These are phyloP conservation scores for Elysia crispata DNA, from an alignment of 2,888 invertebrate genomes.

Conservation along the genomic window DNA sequence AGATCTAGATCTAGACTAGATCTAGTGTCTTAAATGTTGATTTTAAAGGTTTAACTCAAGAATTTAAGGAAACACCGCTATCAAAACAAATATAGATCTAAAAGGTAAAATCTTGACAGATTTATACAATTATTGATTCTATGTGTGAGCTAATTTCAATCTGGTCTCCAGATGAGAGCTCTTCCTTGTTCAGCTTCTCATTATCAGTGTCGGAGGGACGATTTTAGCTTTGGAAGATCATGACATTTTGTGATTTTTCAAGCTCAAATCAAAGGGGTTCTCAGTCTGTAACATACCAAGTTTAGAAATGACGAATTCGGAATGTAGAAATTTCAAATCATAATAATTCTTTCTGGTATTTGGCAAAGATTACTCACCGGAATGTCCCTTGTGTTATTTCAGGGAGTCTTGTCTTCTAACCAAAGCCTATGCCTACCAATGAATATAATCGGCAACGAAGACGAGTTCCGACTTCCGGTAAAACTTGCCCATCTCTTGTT, in stretches of 20 bases:
- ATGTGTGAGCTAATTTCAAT: too few species aligned
- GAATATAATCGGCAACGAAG: too few species aligned
- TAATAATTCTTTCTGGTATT: not conserved
- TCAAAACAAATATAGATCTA: too few species aligned
- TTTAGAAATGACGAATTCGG: not conserved
- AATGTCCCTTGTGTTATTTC: conserved; percentile 41
- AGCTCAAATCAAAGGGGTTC: not conserved
- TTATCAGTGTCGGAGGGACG: too few species aligned
- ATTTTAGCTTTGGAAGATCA: too few species aligned
- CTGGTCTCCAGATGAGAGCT: not conserved
- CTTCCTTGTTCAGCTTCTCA: not conserved
- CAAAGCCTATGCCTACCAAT: too few species aligned
- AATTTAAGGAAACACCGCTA: too few species aligned
- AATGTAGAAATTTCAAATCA: not conserved
- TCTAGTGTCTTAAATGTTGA: too few species aligned
- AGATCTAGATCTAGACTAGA: not conserved
- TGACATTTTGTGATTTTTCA: not conserved
- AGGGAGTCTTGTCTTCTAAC: conserved; percentile 25
- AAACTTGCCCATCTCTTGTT: not conserved
- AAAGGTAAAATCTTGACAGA: too few species aligned
- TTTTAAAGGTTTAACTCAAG: too few species aligned
- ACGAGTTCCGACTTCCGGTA: too few species aligned
- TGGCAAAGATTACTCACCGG: conserved; percentile 37
- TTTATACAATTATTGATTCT: too few species aligned
- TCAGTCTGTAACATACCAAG: not conserved